These are phyloP conservation scores for Tor tambroides DNA, from an alignment of 2,113 vertebrate genomes.

Conservation along the genomic window DNA sequence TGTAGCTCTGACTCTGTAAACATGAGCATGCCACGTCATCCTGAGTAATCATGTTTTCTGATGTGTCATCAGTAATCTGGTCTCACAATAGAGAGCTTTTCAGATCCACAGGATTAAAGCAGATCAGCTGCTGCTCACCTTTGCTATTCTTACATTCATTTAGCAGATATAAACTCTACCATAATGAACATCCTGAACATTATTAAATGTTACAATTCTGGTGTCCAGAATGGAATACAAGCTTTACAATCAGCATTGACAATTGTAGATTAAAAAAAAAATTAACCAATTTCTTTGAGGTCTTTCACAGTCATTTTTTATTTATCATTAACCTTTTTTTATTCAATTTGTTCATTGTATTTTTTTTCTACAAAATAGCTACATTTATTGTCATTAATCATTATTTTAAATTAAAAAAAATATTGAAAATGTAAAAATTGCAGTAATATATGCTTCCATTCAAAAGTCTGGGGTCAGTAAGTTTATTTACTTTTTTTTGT, in stretches of 20 bases:
- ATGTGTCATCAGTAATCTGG: background rate
- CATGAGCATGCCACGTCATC: background rate
- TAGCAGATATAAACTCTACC: background rate
- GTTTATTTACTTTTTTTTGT: too few species aligned
- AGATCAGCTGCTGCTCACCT: background rate
- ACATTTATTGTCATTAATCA: too few species aligned
- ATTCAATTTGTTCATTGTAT: too few species aligned
- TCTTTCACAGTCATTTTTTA: too few species aligned
- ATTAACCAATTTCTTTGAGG: too few species aligned
- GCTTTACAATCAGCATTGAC: too few species aligned
- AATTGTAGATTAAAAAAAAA: too few species aligned
- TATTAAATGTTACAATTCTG: background rate
- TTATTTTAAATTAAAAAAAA: too few species aligned
- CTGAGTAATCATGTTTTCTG: background rate
- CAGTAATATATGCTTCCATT: background rate
- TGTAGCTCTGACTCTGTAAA: background rate
- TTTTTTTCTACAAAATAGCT: too few species aligned
- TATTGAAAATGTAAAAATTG: background rate
- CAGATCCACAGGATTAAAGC: conserved; percentile 28
- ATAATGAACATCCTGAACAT: background rate
- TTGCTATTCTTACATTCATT: background rate
- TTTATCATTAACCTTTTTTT: too few species aligned
- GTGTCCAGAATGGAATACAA: background rate
- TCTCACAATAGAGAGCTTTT: background rate
- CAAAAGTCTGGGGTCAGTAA: too few species aligned